Base-by-base conservation (phyloP, 1,140 invertebrate genomes). In the Tyrophagus putrescentiae region DNA sequence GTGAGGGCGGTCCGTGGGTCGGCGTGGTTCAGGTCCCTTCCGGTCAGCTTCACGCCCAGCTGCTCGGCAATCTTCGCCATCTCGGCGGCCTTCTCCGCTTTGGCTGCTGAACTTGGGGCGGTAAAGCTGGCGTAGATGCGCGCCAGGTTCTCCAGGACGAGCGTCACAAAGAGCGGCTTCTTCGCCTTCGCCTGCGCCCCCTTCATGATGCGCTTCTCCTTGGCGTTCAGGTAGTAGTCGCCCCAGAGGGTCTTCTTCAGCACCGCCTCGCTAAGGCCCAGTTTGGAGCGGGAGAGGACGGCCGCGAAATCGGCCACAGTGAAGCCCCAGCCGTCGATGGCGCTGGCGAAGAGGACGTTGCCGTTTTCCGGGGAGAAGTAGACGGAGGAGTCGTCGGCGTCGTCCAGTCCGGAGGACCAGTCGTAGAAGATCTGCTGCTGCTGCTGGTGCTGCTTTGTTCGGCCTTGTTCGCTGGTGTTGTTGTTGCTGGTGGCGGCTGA, bases 271-370 rank as follows among this genome's bases (percentile, higher is more conserved):
- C 76, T 81, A 16, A 84, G 75, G 18, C 79, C 84, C 53, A 93
- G 72, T 73, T 92, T 89, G 2, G 27, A 5, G 27, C 80, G 72
- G 0, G 85, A 77, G 73, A 85, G 95, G 45, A 95, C 77, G 68
- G 79, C 78, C 9, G 90, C 87, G 79, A 99, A 97, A 67, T 92
- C 83, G 42, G 68, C 65, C 13, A 78, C 69, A 7, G 76, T 66
- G 73, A 98, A 96, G n/a, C 87, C 94, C 91, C 93, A 98, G 16
- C 92, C 91, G 76, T 98, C 91, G 36, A 87, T 77, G 33, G 94
- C 94, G 71, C 91, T 93, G 0, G 87, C 84, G 76, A 99, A 99
- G 3, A 98, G 76, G 3, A 98, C 93, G 78, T 99, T 98, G 23
- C 89, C 92, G 65, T 81, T 80, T 57, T 87, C 84, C 0, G 93